These are phyloP conservation scores for Clivina fossor DNA, from an alignment of 2,888 invertebrate species.

Conservation along the genomic window DNA sequence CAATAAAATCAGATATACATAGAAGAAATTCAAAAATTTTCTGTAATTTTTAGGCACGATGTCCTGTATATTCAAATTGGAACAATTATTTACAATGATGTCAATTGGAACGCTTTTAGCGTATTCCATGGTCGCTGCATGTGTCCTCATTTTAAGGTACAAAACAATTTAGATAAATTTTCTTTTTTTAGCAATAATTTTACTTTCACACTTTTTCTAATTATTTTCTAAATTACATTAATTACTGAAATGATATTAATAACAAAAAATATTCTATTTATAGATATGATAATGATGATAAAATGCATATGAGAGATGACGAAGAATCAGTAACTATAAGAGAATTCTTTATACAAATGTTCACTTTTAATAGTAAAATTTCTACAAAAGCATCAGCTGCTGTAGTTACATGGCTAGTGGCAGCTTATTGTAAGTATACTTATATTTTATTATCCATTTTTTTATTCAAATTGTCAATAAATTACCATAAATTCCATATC, in stretches of 20 bases:
- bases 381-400: constrained; percentile 55
- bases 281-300: constrained; percentile 53
- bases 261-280: constrained; percentile 16
- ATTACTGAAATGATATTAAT: too few species aligned
- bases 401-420: constrained; percentile 55
- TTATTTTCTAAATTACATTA: too few species aligned
- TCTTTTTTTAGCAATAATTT: too few species aligned
- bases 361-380: constrained; percentile 50
- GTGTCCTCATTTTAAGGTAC: constrained; percentile 79
- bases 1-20: too few species aligned
- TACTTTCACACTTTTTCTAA: too few species aligned
- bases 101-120: constrained; percentile 85
- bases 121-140: constrained; percentile 87
- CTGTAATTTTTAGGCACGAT: constrained; percentile 62
- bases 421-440: constrained; percentile 55
- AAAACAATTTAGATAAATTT: constrained; percentile 6
- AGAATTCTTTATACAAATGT: constrained; percentile 51
- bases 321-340: constrained; percentile 44
- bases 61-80: constrained; percentile 80
- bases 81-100: constrained; percentile 86
- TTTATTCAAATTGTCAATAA: constrained; percentile 1
- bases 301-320: constrained; percentile 50
- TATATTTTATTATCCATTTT: constrained; percentile 26
- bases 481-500: too few species aligned
- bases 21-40: too few species aligned